Base-by-base conservation (phyloP, 1,140 invertebrate species). In the Caenorhabditis brenneri region DNA sequence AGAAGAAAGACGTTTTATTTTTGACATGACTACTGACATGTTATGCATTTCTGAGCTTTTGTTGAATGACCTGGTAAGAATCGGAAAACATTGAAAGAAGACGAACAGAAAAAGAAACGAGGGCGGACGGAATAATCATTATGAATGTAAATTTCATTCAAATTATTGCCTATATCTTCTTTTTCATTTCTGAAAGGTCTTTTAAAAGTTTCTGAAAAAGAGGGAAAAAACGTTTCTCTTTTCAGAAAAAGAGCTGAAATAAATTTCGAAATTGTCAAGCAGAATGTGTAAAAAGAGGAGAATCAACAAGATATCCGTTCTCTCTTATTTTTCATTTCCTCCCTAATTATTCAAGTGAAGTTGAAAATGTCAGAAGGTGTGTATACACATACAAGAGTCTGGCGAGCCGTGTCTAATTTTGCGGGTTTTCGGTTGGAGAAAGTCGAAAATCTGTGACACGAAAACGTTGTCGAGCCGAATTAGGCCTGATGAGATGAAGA, bases 331-430 rank as follows among this genome's bases (percentile, higher is more conserved):
- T 65, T n/a, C 58, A 65, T 55, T 55, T 27, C 24, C 5, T 42
- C 15, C 19, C 65, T 74, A 22, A 74, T 39, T 74, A 74, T 74
- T 42, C 10, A 16, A 42, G 27, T 27, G 36, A 42, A 12, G 27
- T 74, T 74, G n/a, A 42, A 74, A 74, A 74, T 74, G 65, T 74
- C 65, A 74, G 36, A 42, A 74, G 65, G 65, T 74, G 65, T 74
- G 53, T 74, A 31, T 46, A 74, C 36, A 74, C 65, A 58, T 58
- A 15, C 22, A 55, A 10, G 15, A 55, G 24, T 36, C 36, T 74
- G 36, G 36, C 65, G 65, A 74, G 65, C 65, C 65, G 65, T 74
- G 65, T 74, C 65, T 74, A 74, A 74, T 74, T 74, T 65, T 65
- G 24, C 31, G 31, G 60, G 55, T 58, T 58, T n/a, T 55, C 53